Evolutionary conservation across 2,888 invertebrate genomes (phyloP).

Genomic region (Pyrrhosoma nymphula): DNA sequence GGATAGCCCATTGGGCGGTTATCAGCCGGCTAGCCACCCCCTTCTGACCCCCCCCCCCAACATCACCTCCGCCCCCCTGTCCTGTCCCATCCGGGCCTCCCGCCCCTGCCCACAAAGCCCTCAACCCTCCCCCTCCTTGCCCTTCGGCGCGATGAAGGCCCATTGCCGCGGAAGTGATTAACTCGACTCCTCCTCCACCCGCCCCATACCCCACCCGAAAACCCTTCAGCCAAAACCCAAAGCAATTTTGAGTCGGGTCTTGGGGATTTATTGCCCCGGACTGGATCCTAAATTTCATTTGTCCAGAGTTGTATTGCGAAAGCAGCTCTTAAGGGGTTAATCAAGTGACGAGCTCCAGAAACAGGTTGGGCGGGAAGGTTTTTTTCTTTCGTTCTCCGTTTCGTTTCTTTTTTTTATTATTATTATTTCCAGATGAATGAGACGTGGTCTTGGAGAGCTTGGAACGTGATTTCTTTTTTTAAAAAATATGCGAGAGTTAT

Average conservation of each 20-base stretch:
- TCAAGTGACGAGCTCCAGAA: conserved; percentile 54
- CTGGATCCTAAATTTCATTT: conserved; percentile 61
- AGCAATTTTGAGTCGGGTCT: conserved; percentile 57
- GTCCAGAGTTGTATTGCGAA: conserved; percentile 56
- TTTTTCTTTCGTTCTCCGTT: no score
- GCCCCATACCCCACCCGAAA: neutral
- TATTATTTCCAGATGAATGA: conserved; percentile 36
- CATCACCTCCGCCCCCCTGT: conserved; percentile 67
- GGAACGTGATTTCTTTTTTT: neutral
- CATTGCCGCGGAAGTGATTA: conserved; percentile 56
- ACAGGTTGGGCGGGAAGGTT: conserved; percentile 42
- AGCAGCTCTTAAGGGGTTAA: conserved; percentile 62
- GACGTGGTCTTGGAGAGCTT: neutral
- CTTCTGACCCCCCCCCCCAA: neutral
- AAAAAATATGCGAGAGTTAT: neutral
- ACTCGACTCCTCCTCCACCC: neutral
- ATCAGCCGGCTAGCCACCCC: conserved; percentile 21
- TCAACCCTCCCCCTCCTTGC: conserved; percentile 52
- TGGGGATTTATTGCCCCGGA: conserved; percentile 46
- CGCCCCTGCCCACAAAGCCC: neutral
- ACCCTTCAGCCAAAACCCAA: conserved; percentile 42
- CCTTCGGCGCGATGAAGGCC: conserved; percentile 74
- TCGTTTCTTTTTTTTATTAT: no score
- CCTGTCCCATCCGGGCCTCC: neutral
- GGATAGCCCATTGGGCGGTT: conserved; percentile 29